Conservation (phyloP, 2,888 invertebrate species). For the Caenorhabditis imperialis region DNA sequence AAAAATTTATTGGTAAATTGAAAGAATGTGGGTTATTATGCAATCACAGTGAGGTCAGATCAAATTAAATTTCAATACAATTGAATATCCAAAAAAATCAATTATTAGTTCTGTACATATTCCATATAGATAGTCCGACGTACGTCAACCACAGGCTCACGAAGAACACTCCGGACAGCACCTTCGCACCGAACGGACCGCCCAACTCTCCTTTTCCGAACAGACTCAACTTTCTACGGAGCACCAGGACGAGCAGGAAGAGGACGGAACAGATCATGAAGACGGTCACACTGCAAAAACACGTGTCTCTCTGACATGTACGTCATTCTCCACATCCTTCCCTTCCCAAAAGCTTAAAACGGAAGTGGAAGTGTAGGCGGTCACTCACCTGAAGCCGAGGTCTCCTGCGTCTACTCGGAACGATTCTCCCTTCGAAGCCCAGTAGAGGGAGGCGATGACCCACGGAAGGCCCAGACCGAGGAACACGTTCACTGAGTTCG, state of each 20-base stretch:
- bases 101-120: conserved; percentile 35
- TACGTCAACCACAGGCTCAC: conserved; percentile 81
- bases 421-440: conserved; percentile 78
- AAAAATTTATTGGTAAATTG: too few relatives aligned
- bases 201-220: conserved; percentile 82
- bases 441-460: conserved; percentile 82
- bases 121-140: conserved; percentile 72
- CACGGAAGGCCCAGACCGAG: conserved; percentile 83
- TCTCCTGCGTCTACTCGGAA: conserved; percentile 80
- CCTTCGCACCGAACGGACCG: conserved; percentile 80
- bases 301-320: too few relatives aligned
- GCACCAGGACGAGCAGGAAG: conserved; percentile 80
- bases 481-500: conserved; percentile 83
- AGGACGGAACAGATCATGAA: conserved; percentile 81
- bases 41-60: conserved; percentile 46
- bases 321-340: not conserved
- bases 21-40: conserved; percentile 13
- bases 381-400: conserved; percentile 78
- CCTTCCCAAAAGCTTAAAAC: not conserved
- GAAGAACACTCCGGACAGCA: conserved; percentile 79
- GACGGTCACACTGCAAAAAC: conserved; percentile 81
- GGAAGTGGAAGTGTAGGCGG: conserved; percentile 13
- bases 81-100: too few relatives aligned
- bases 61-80: not conserved
- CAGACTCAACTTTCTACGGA: conserved; percentile 79